phyloP scores from a whole-genome alignment of 2,797 vertebrate genomes.

The Cuniculus paca region DNA sequence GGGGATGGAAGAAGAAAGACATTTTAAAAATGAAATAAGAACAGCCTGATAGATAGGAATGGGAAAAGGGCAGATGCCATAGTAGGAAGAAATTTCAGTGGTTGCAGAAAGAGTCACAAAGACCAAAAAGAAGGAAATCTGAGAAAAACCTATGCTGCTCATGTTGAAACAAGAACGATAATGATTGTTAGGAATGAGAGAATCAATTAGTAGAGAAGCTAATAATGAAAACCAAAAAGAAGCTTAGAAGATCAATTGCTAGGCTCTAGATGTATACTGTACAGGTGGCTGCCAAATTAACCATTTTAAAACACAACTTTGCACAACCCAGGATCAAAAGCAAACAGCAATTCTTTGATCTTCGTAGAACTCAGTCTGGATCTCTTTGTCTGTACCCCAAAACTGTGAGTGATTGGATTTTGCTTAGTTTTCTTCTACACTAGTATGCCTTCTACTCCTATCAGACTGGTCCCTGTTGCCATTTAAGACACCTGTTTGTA shows the following conservation, averaged over 20 bases:
- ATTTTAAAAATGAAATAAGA: neutral
- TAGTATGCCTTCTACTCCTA: neutral
- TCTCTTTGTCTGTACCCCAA: neutral
- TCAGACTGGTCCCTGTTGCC: neutral
- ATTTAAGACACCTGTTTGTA: neutral
- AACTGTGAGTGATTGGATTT: neutral
- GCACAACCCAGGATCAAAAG: neutral
- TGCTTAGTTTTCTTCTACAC: neutral
- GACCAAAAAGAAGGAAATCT: constrained; percentile 14
- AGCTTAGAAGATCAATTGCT: neutral
- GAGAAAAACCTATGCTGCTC: neutral
- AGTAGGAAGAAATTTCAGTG: neutral
- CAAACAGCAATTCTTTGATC: neutral
- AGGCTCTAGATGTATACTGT: neutral
- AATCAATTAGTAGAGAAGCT: neutral
- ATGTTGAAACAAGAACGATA: neutral
- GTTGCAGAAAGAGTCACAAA: neutral
- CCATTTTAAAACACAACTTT: neutral
- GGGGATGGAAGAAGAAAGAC: neutral
- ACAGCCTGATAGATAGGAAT: neutral
- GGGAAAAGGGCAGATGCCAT: neutral
- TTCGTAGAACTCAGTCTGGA: neutral
- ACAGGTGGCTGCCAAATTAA: neutral
- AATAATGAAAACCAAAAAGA: neutral
- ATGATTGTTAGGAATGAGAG: neutral